These are phyloP conservation scores for Drosophila albomicans DNA, from an alignment of 1,140 invertebrate species.

Conservation along the genomic window DNA sequence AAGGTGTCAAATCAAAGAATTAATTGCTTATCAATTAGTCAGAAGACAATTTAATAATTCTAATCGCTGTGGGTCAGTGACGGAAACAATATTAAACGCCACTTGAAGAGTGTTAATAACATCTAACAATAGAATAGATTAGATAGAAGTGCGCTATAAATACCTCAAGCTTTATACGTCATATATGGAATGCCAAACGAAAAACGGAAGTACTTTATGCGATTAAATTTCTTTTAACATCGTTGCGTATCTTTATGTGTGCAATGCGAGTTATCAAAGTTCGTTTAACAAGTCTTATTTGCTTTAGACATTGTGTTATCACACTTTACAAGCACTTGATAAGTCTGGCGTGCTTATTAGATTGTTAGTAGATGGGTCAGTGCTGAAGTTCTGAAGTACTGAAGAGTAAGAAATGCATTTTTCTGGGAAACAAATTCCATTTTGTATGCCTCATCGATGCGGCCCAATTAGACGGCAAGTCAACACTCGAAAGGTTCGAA, in stretches of 20 bases:
- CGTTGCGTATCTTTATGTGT: no score
- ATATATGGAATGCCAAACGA: not conserved
- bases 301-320: no score
- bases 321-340: no score
- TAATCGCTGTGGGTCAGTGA: constrained; percentile 19
- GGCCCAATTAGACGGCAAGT: constrained; percentile 71
- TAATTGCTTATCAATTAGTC: constrained; percentile 1
- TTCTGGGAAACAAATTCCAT: not conserved
- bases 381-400: no score
- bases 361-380: no score
- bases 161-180: not conserved
- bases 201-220: not conserved
- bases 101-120: not conserved
- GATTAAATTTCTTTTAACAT: no score
- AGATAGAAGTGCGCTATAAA: constrained; percentile 4
- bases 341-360: no score
- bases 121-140: not conserved
- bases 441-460: constrained; percentile 46
- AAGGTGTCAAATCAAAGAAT: not conserved
- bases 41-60: not conserved
- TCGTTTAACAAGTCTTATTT: no score
- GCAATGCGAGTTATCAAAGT: no score
- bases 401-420: no score
- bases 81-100: not conserved
- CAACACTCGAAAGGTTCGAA: constrained; percentile 55